A percentile compares a stretch with the other conserved stretches of the same genome.
Evolutionary conservation across 2,797 vertebrate genomes (phyloP).

Genomic region (Lithobates pipiens): DNA sequence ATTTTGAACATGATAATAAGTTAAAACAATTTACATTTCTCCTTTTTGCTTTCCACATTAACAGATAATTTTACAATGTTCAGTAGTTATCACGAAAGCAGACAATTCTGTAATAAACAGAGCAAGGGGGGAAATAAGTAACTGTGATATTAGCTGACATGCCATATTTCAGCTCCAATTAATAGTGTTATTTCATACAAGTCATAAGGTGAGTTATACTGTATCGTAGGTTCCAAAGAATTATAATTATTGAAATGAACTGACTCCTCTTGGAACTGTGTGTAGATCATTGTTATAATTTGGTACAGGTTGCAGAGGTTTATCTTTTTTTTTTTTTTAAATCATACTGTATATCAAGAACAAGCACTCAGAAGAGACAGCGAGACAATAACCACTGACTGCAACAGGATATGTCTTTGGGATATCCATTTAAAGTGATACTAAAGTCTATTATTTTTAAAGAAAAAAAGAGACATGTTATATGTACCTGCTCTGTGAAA

Average conservation of each 20-base stretch:
- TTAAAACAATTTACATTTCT: neutral
- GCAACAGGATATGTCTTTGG: neutral
- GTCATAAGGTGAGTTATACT: slow-evolving; percentile 2
- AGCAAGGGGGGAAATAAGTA: neutral
- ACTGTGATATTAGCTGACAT: neutral
- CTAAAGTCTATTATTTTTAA: too few species aligned
- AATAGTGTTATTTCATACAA: neutral
- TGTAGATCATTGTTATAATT: neutral
- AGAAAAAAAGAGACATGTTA: too few species aligned
- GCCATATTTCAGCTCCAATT: neutral
- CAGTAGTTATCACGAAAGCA: neutral
- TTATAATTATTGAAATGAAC: slow-evolving; percentile 19
- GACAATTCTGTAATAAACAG: neutral
- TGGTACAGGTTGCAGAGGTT: neutral
- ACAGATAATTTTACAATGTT: neutral
- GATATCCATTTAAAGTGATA: too few species aligned
- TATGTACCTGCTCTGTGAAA: too few species aligned
- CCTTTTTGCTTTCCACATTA: neutral
- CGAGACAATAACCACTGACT: neutral
- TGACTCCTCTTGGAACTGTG: neutral
- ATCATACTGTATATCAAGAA: neutral
- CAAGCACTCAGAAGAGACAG: neutral
- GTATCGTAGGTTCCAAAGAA: neutral
- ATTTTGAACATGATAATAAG: neutral
- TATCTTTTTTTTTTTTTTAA: neutral